phyloP scores from a whole-genome alignment of 2,797 vertebrate genomes.

The Hoplostethus atlanticus region DNA sequence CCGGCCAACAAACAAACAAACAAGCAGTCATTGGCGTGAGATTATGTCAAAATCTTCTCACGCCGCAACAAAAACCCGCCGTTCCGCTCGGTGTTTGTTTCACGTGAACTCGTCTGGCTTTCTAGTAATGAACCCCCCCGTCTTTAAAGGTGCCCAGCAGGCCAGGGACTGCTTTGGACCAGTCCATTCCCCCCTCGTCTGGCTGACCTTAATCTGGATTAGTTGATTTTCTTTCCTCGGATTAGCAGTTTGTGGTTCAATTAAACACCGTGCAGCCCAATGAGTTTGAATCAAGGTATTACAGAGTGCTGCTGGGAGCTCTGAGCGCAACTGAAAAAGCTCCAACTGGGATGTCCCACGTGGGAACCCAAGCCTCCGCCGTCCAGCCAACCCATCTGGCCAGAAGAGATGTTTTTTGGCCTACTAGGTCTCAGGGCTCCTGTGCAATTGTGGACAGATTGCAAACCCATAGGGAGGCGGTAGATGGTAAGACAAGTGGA shows the following conservation, averaged over 20 bases:
- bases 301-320: constrained; percentile 52
- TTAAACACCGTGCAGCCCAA: constrained; percentile 76
- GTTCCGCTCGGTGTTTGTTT: constrained; percentile 66
- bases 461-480: constrained; percentile 47
- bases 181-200: constrained; percentile 70
- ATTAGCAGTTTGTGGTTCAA: constrained; percentile 78
- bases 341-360: constrained; percentile 56
- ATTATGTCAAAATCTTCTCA: constrained; percentile 77
- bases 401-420: constrained; percentile 50
- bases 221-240: constrained; percentile 77
- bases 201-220: constrained; percentile 83
- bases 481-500: constrained; percentile 18
- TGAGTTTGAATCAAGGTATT: constrained; percentile 72
- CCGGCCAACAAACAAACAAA: constrained; percentile 59
- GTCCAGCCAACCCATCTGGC: constrained; percentile 65
- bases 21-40: constrained; percentile 48
- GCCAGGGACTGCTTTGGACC: constrained; percentile 55
- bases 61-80: constrained; percentile 47
- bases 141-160: constrained; percentile 63
- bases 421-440: constrained; percentile 39
- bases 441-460: constrained; percentile 55
- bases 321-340: constrained; percentile 53
- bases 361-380: constrained; percentile 55
- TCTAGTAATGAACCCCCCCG: constrained; percentile 61
- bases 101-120: constrained; percentile 72